Base-by-base conservation (phyloP, 2,888 invertebrate species). In the Globia sparganii region DNA sequence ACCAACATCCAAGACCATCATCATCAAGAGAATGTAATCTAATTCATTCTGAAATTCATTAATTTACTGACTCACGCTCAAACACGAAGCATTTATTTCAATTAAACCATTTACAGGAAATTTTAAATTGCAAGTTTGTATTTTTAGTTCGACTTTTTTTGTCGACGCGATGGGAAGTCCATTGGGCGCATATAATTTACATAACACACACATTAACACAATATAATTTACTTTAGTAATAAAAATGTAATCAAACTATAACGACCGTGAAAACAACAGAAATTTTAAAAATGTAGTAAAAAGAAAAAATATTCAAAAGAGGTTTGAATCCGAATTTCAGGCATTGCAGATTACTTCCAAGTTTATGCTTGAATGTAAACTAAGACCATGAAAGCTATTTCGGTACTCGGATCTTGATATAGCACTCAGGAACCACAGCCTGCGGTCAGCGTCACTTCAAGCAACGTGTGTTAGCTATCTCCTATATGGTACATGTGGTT, bases 401-500 rank as follows among this genome's bases (percentile, higher is more conserved):
- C 3, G 9, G 37, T 61, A 6, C 40, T 53, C 8, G 31, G 28
- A 21, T 67, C 70, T 68, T 66, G 46, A 37, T n/a, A 11, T 21
- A 6, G 43, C 56, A 61, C 61, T 65, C 49, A 65, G 43, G 5
- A 49, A 77, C 84, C 86, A 31, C 84, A 83, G 2, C 6, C 2
- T 83, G 83, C 31, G 78, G 83, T 83, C 61, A 25, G 2, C n/a
- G 56, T 71, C 53, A 25, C 73, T 83, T 83, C 71, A 86, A 59
- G 28, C 37, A 64, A 74, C 78, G 58, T 77, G 56, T 3, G 58
- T 59, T 58, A 31, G 40, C 67, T 61, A 68, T 58, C 37, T 62
- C 13, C 13, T 65, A 81, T 69, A 68, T 62, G 59, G 69, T 43
- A n/a, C 0, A 6, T 61, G 69, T 46, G 37, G 66, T 77, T 37